These are phyloP conservation scores for Dromius quadrimaculatus DNA, from an alignment of 2,888 invertebrate species.

Conservation along the genomic window DNA sequence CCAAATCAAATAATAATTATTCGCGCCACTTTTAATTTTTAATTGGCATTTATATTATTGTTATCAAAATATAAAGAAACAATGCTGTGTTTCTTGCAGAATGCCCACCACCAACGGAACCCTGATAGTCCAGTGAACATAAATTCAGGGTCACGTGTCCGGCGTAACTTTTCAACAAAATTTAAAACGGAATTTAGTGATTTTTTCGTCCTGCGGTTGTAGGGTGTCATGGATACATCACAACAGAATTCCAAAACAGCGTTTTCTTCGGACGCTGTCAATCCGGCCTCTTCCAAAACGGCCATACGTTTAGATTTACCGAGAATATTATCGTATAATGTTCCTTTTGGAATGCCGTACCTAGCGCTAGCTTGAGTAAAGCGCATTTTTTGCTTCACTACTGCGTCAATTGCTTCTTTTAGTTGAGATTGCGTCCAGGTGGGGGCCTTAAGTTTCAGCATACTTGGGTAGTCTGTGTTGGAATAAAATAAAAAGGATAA, in stretches of 20 bases:
- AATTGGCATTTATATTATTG: slow-evolving; percentile 54
- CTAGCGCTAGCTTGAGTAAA: slow-evolving; percentile 81
- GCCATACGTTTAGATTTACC: slow-evolving; percentile 84
- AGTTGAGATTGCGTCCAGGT: slow-evolving; percentile 81
- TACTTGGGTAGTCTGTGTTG: slow-evolving; percentile 71
- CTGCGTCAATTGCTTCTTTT: slow-evolving; percentile 81
- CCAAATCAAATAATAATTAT: slow-evolving; percentile 31
- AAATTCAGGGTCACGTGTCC: slow-evolving; percentile 74
- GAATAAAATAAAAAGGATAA: too few relatives aligned
- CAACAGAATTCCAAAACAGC: slow-evolving; percentile 80
- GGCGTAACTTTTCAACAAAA: slow-evolving; percentile 76
- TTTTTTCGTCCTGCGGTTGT: slow-evolving; percentile 79
- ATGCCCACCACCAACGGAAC: slow-evolving; percentile 87
- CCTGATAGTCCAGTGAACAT: slow-evolving; percentile 78
- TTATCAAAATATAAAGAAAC: slow-evolving; percentile 74
- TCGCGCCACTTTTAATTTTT: too few relatives aligned
- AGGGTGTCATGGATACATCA: slow-evolving; percentile 77
- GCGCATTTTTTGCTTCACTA: slow-evolving; percentile 80
- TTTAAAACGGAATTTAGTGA: slow-evolving; percentile 73
- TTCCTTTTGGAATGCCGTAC: slow-evolving; percentile 82
- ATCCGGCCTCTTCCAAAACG: slow-evolving; percentile 77
- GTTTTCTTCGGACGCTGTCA: slow-evolving; percentile 73
- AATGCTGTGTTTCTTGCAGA: slow-evolving; percentile 82
- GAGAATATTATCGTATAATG: slow-evolving; percentile 81
- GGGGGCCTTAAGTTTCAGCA: slow-evolving; percentile 80